Evolutionary conservation across 2,888 invertebrate species (phyloP).

Genomic region (Diaprepes abbreviatus): DNA sequence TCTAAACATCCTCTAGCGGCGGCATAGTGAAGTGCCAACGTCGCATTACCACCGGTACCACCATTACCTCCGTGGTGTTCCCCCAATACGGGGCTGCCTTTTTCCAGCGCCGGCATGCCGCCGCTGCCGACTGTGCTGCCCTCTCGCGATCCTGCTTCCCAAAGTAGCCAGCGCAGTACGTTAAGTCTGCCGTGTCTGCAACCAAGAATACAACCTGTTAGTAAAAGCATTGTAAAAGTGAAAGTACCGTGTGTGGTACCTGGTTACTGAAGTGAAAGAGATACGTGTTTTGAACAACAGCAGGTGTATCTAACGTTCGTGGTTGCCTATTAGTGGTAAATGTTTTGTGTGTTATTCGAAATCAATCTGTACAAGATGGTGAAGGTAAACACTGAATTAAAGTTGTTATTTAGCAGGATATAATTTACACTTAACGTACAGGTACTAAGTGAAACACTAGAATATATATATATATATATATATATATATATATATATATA

Average conservation of each 20-base stretch:
- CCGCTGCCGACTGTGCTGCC: slow-evolving; percentile 44
- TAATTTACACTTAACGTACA: no score
- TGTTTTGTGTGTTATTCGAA: no score
- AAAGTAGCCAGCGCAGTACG: slow-evolving; percentile 74
- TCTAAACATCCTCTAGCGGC: slow-evolving; percentile 89
- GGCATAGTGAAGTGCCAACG: slow-evolving; percentile 89
- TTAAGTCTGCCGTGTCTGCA: slow-evolving; percentile 71
- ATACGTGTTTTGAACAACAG: no score
- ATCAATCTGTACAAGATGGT: neutral
- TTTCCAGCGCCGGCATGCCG: slow-evolving; percentile 70
- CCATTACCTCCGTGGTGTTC: slow-evolving; percentile 66
- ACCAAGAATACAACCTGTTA: slow-evolving; percentile 35
- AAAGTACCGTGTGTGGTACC: neutral
- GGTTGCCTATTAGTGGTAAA: slow-evolving; percentile 1
- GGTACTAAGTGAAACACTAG: no score
- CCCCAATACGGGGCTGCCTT: slow-evolving; percentile 58
- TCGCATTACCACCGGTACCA: slow-evolving; percentile 78
- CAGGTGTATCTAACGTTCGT: neutral
- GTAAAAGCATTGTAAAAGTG: neutral
- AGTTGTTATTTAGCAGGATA: no score
- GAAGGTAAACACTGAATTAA: neutral
- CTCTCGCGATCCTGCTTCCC: slow-evolving; percentile 67
- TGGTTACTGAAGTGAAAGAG: no score
- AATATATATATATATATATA: no score
- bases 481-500: no score